These are phyloP conservation scores for Oegoconia quadripuncta DNA, from an alignment of 2,888 invertebrate genomes.

Conservation along the genomic window DNA sequence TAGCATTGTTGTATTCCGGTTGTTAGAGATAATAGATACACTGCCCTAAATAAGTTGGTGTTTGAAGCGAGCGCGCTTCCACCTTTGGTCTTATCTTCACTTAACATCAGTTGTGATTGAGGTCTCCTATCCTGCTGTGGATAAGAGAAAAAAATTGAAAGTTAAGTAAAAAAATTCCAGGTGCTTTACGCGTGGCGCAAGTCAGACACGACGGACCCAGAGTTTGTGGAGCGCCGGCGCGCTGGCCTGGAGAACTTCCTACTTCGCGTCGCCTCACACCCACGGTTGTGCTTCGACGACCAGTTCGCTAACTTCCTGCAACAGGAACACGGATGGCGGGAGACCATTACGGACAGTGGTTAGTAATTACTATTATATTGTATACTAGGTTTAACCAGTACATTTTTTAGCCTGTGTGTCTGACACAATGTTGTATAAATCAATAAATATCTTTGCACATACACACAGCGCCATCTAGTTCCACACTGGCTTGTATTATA, in stretches of 20 bases:
- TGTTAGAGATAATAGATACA: too few species aligned
- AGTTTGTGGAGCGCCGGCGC: conserved; percentile 89
- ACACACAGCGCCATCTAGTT: too few species aligned
- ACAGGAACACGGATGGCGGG: conserved; percentile 88
- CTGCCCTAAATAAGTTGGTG: too few species aligned
- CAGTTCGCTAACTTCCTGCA: conserved; percentile 89
- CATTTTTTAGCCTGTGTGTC: neutral
- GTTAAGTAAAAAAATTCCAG: conserved; percentile 42
- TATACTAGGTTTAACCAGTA: neutral
- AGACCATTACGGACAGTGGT: conserved; percentile 87
- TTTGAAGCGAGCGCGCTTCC: too few species aligned
- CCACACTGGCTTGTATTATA: too few species aligned
- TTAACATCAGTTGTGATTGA: too few species aligned
- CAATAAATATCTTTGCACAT: too few species aligned
- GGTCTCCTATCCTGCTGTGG: too few species aligned
- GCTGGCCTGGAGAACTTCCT: conserved; percentile 90
- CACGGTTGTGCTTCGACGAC: conserved; percentile 84
- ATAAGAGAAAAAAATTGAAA: too few species aligned
- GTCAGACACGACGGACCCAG: conserved; percentile 90
- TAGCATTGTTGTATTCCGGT: too few species aligned
- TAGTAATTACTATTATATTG: conserved; percentile 16
- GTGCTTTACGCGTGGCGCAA: conserved; percentile 89
- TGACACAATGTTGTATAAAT: too few species aligned
- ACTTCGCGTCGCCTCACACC: conserved; percentile 86
- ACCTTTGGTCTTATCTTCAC: too few species aligned